Evolutionary conservation across 2,888 invertebrate species (phyloP), one percentile per base, ranked within the genome.

Genomic region (Odontomyia ornata): DNA sequence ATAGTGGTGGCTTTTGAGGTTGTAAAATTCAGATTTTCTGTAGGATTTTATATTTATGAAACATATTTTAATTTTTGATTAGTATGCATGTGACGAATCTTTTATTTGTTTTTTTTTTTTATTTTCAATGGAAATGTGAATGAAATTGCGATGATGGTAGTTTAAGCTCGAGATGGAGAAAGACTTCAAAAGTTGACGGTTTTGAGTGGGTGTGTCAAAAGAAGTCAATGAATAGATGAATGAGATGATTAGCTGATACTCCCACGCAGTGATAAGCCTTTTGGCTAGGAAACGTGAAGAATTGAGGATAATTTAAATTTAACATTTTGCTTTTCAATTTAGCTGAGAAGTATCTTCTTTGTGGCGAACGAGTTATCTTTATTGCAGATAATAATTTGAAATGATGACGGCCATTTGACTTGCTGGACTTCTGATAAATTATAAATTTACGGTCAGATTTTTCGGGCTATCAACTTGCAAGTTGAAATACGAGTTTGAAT

Each of bases 1-100:
- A 52, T 52, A 52, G 52, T 52, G n/a, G n/a, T n/a, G 52, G 52
- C 52, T 15, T 52, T 52, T 52, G 52, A 18, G 18, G n/a, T 52
- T n/a, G 18, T n/a, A 52, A 13, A 18, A 3, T 52, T 52, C 15
- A n/a, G 52, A 52, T 52, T 52, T 52, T 15, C 18, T 4, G 52
- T 18, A 9, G 23, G 57, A 25, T 23, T 60, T 60, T 60, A 36
- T 60, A 60, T 60, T 60, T 60, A 60, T 21, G 21, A 60, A 60
- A 60, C 7, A n/a, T n/a, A 60, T 60, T 60, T 60, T 60, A 60
- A 60, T 60, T 60, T 60, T 60, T 23, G 23, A 60, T 60, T 60
- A 60, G 57, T 60, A 60, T 60, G 21, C 57, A 23, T 23, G 21
- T 60, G 57, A 60, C 21, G 23, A 5, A 3, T 60, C 23, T 52